Evolutionary conservation across 2,888 invertebrate species (phyloP).

Genomic region (Epinotia nisella): DNA sequence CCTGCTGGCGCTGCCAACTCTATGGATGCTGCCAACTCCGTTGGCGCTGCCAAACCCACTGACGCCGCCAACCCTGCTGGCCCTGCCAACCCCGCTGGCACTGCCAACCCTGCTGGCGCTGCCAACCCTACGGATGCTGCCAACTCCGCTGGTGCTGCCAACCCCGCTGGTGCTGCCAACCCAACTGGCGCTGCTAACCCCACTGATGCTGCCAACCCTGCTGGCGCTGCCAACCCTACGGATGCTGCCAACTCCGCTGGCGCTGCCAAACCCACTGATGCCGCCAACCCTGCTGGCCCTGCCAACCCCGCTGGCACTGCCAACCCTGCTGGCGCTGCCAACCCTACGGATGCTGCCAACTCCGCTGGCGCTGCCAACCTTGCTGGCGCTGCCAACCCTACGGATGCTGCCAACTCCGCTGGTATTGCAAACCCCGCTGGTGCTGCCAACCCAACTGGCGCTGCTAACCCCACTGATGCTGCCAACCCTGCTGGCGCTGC

Average conservation of each 20-base stretch:
- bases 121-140: not conserved
- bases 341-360: not conserved
- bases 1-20: not conserved
- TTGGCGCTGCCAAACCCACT: not conserved
- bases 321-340: slow-evolving; percentile 19
- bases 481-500: slow-evolving; percentile 9
- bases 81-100: not conserved
- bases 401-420: not conserved
- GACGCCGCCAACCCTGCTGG: no score
- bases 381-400: slow-evolving; percentile 11
- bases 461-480: slow-evolving; percentile 10
- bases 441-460: slow-evolving; percentile 11
- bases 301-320: slow-evolving; percentile 3
- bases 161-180: not conserved
- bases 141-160: not conserved
- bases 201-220: not conserved
- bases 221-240: slow-evolving; percentile 1
- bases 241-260: slow-evolving; percentile 15
- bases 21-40: slow-evolving; percentile 1
- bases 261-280: slow-evolving; percentile 4
- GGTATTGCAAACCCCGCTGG: not conserved
- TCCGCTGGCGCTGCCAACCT: not conserved
- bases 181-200: slow-evolving; percentile 4
- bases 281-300: no score
- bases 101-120: not conserved